A percentile compares a stretch with the other conserved stretches of the same genome.
Conservation (phyloP, 2,113 vertebrate species). For the Eulacestoma nigropectus region DNA sequence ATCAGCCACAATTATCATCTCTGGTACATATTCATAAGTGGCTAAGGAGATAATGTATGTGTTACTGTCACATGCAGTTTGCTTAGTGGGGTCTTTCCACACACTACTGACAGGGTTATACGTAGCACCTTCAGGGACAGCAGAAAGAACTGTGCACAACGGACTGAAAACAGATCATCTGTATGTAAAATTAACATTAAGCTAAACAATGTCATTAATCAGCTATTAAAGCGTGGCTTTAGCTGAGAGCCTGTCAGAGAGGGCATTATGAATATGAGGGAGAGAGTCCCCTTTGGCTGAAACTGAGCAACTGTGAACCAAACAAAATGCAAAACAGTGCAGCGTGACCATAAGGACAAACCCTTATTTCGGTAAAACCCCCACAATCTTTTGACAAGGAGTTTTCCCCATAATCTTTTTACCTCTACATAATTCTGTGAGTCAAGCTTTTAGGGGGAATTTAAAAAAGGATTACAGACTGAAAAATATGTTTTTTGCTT, state of each 20-base stretch:
- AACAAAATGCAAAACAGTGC: background rate
- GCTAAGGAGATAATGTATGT: background rate
- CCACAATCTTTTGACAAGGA: rapidly evolving
- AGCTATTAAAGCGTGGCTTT: background rate
- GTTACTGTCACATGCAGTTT: background rate
- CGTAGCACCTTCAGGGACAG: background rate
- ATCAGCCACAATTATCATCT: background rate
- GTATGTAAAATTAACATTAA: background rate
- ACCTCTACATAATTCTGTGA: background rate
- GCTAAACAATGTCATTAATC: background rate
- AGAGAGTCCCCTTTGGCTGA: background rate
- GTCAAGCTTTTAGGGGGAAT: background rate
- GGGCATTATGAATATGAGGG: background rate
- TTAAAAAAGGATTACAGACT: background rate
- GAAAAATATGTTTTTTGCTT: background rate
- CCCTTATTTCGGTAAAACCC: background rate
- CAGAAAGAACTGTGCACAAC: background rate
- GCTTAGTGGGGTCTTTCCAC: background rate
- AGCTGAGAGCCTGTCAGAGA: background rate
- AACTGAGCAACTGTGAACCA: background rate
- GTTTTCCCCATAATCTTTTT: background rate
- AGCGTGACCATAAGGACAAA: background rate
- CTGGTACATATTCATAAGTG: background rate
- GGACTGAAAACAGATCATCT: conserved; percentile 38
- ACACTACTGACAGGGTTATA: background rate